phyloP scores from a whole-genome alignment of 2,888 invertebrate species.

The Noctua fimbriata region DNA sequence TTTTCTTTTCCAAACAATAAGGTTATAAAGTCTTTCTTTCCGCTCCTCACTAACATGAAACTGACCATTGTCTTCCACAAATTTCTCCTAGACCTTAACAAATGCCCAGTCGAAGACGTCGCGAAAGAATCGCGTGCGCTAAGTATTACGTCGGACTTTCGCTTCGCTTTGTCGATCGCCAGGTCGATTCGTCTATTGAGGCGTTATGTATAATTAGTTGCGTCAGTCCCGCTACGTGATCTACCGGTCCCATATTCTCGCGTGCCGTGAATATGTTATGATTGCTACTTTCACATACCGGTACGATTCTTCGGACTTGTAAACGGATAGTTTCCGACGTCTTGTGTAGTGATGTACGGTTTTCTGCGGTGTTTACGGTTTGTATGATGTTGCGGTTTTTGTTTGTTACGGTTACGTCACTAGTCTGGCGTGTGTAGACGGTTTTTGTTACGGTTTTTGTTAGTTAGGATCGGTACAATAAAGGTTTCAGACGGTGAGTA shows the following conservation, averaged over 20 bases:
- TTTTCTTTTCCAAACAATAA: neutral
- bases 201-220: slow-evolving; percentile 87
- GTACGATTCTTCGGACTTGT: slow-evolving; percentile 75
- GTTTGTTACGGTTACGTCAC: slow-evolving; percentile 24
- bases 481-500: slow-evolving; percentile 9
- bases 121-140: slow-evolving; percentile 59
- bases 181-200: slow-evolving; percentile 78
- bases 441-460: slow-evolving; percentile 44
- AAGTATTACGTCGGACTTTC: slow-evolving; percentile 83
- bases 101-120: slow-evolving; percentile 34
- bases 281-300: slow-evolving; percentile 84
- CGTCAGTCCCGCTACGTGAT: slow-evolving; percentile 86
- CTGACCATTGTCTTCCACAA: slow-evolving; percentile 24
- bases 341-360: slow-evolving; percentile 34
- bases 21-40: neutral
- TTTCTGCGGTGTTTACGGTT: slow-evolving; percentile 28
- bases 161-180: slow-evolving; percentile 73
- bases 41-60: neutral
- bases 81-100: slow-evolving; percentile 48
- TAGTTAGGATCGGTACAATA: neutral
- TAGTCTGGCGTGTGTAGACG: slow-evolving; percentile 7
- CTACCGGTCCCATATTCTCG: slow-evolving; percentile 80
- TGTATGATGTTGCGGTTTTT: slow-evolving; percentile 26
- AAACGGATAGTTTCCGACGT: slow-evolving; percentile 50
- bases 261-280: slow-evolving; percentile 86